A percentile compares a stretch with the other conserved stretches of the same genome.
These are phyloP conservation scores for Sitodiplosis mosellana DNA, from an alignment of 1,140 invertebrate species.

Conservation along the genomic window DNA sequence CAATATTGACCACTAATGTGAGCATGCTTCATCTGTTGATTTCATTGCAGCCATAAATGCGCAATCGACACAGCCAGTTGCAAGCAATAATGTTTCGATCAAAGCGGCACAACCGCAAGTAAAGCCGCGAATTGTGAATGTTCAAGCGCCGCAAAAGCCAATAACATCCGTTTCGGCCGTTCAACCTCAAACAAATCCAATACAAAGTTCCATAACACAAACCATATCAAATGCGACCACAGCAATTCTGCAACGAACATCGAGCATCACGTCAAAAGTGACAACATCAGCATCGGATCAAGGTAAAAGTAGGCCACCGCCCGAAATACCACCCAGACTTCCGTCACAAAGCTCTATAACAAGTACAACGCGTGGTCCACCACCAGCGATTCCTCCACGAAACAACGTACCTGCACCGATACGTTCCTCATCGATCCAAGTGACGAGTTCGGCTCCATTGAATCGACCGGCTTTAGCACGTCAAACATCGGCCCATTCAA, in stretches of 20 bases:
- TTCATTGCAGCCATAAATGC: no score
- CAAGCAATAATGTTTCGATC: conserved; percentile 4
- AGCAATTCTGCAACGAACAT: no score
- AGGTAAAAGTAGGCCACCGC: conserved; percentile 1
- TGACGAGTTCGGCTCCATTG: conserved; percentile 6
- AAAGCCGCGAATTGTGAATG: conserved; percentile 10
- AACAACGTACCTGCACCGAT: conserved; percentile 12
- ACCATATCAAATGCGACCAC: background rate
- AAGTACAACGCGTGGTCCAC: conserved; percentile 20
- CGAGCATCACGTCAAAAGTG: no score
- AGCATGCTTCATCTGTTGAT: no score
- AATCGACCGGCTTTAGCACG: conserved; percentile 9
- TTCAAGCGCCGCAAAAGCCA: conserved; percentile 22
- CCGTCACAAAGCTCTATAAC: conserved; percentile 17
- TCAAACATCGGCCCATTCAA: conserved; percentile 21
- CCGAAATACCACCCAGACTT: conserved; percentile 17
- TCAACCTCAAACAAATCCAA: conserved; percentile 13
- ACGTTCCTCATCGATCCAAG: conserved; percentile 18
- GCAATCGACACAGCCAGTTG: background rate
- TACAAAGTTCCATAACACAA: conserved; percentile 7
- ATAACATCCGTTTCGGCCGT: conserved; percentile 22
- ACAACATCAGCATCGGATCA: background rate
- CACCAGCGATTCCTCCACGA: conserved; percentile 26
- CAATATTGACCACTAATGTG: no score
- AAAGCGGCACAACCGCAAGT: conserved; percentile 5